Evolutionary conservation across 2,797 vertebrate genomes (phyloP).

Genomic region (Aldrovandia affinis): DNA sequence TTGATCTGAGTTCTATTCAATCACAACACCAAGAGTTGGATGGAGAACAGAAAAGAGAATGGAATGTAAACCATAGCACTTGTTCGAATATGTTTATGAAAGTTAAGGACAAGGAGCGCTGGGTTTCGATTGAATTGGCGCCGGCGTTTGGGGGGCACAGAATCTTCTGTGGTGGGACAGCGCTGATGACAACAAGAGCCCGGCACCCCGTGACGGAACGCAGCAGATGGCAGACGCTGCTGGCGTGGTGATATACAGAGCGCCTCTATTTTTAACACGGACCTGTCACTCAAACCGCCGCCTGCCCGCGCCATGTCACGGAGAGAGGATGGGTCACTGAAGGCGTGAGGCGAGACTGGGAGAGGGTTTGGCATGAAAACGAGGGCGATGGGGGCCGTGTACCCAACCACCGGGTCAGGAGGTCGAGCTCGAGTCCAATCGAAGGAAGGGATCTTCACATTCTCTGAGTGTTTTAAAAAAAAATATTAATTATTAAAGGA

Average conservation of each 20-base stretch:
- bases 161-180: background rate
- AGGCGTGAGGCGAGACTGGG: constrained; percentile 28
- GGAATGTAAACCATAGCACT: background rate
- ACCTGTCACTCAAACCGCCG: constrained; percentile 69
- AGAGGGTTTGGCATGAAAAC: no score
- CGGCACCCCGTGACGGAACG: constrained; percentile 64
- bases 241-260: constrained; percentile 72
- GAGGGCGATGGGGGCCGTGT: no score
- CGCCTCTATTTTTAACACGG: constrained; percentile 75
- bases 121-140: background rate
- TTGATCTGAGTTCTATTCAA: background rate
- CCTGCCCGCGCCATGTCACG: constrained; percentile 37
- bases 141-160: background rate
- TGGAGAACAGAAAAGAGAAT: background rate
- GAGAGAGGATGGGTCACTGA: constrained; percentile 46
- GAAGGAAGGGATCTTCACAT: no score
- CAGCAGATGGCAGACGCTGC: constrained; percentile 77
- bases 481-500: no score
- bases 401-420: background rate
- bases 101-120: background rate
- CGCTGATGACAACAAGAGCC: constrained; percentile 43
- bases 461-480: no score
- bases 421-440: no score
- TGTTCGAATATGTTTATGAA: background rate
- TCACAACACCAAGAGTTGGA: background rate